These are phyloP conservation scores for Drosophila basisetae DNA, from an alignment of 2,888 invertebrate genomes.

Conservation along the genomic window DNA sequence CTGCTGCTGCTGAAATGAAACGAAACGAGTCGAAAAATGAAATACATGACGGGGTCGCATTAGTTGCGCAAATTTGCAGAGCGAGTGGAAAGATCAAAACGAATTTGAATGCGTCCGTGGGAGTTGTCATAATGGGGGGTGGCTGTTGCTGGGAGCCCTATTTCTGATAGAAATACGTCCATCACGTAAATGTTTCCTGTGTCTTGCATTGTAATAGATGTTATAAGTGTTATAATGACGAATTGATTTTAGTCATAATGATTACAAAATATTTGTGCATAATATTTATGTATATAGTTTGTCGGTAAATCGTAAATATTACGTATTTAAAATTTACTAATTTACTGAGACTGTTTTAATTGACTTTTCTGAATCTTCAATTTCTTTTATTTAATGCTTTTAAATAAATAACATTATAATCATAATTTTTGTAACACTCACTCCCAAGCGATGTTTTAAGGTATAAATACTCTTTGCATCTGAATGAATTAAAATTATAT, in stretches of 20 bases:
- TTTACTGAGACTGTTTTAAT: not conserved
- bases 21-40: slow-evolving; percentile 48
- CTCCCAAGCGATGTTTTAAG: not conserved
- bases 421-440: not conserved
- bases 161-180: not conserved
- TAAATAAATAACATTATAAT: not conserved
- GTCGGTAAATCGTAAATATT: not conserved
- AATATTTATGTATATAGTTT: not conserved
- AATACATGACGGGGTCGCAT: slow-evolving; percentile 51
- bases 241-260: not conserved
- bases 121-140: not conserved
- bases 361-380: not conserved
- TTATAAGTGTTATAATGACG: not conserved
- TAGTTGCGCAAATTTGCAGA: slow-evolving; percentile 51
- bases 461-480: not conserved
- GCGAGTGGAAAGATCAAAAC: slow-evolving; percentile 1
- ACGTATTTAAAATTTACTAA: not conserved
- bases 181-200: not conserved
- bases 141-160: not conserved
- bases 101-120: not conserved
- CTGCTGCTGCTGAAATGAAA: slow-evolving; percentile 47
- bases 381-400: not conserved
- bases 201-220: not conserved
- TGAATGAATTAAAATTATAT: not conserved
- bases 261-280: not conserved